A percentile compares a stretch with the other conserved stretches of the same genome.
These are phyloP conservation scores for Salvelinus fontinalis DNA, from an alignment of 2,113 vertebrate species.

Conservation along the genomic window DNA sequence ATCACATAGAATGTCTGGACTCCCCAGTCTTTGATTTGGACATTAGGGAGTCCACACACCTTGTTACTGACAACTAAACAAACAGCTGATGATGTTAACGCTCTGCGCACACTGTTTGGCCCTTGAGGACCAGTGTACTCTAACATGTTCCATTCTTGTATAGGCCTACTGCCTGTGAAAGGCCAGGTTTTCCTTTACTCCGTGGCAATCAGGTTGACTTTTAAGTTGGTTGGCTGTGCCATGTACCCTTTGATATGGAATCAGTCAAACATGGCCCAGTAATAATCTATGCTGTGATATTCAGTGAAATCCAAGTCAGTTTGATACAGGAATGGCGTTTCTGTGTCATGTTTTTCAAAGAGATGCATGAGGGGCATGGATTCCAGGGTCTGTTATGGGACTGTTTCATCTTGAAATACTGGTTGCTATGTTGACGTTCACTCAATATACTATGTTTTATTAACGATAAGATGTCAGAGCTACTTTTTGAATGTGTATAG, in stretches of 20 bases:
- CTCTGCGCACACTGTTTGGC: background rate
- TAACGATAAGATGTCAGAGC: background rate
- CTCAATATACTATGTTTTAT: background rate
- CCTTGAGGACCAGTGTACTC: background rate
- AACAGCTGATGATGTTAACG: background rate
- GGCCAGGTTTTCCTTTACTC: background rate
- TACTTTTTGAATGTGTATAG: background rate
- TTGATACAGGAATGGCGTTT: background rate
- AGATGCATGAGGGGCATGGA: background rate
- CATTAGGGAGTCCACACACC: background rate
- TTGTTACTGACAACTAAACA: background rate
- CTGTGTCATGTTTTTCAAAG: background rate
- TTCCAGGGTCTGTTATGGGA: background rate
- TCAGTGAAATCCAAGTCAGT: background rate
- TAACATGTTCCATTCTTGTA: background rate
- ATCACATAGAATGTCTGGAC: no score
- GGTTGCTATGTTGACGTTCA: background rate
- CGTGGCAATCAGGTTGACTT: background rate
- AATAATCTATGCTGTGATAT: background rate
- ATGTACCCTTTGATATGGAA: background rate
- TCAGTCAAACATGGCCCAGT: background rate
- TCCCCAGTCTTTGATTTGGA: background rate
- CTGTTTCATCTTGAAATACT: background rate
- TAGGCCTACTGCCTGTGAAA: background rate
- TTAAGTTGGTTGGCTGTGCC: background rate